Percentiles rank a stretch among this genome's conserved stretches.
phyloP scores from a whole-genome alignment of 2,888 invertebrate genomes.

The Synergus japonicus region DNA sequence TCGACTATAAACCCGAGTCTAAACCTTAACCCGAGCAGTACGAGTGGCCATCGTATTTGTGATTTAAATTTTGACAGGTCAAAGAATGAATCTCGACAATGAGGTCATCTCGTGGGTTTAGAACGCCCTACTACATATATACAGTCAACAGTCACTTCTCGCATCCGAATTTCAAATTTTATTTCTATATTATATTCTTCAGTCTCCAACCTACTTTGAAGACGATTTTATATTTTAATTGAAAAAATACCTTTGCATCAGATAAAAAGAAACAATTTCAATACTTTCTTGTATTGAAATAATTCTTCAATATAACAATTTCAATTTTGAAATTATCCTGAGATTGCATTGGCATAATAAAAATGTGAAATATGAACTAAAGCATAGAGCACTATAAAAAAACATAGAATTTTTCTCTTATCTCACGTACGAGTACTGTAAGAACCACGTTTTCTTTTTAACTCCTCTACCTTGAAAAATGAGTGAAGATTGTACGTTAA shows the following conservation, averaged over 20 bases:
- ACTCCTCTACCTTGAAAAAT: slow-evolving; percentile 43
- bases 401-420: neutral
- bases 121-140: neutral
- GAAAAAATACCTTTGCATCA: neutral
- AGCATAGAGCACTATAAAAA: too few relatives aligned
- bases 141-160: neutral
- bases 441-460: slow-evolving; percentile 3
- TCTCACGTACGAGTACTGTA: neutral
- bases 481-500: slow-evolving; percentile 43
- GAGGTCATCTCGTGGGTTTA: neutral
- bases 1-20: neutral
- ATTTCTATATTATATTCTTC: neutral
- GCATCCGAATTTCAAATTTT: neutral
- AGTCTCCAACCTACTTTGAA: neutral
- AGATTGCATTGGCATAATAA: too few relatives aligned
- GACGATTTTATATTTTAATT: neutral
- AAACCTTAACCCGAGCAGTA: neutral
- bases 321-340: too few relatives aligned
- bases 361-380: too few relatives aligned
- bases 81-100: neutral
- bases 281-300: too few relatives aligned
- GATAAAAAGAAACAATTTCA: neutral
- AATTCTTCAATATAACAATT: too few relatives aligned
- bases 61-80: slow-evolving; percentile 21
- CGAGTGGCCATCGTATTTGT: slow-evolving; percentile 17